Evolutionary conservation across 2,113 vertebrate genomes (phyloP).

Genomic region (Coryphaenoides rupestris): DNA sequence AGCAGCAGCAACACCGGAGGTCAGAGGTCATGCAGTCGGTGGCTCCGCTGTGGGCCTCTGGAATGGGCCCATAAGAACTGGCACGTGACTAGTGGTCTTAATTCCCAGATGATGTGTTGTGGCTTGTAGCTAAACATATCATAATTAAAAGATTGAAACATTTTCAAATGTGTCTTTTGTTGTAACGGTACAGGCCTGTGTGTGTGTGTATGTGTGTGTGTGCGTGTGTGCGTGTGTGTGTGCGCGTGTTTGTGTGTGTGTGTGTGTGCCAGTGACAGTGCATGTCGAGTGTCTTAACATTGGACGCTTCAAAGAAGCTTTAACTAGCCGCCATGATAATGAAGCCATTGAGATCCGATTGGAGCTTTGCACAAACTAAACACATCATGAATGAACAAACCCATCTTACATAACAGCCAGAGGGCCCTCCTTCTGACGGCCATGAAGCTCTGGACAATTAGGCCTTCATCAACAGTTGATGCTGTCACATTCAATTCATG

Average conservation of each 20-base stretch:
- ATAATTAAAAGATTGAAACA: too few relatives aligned
- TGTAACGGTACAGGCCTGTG: too few relatives aligned
- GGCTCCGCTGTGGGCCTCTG: too few relatives aligned
- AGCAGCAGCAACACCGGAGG: too few relatives aligned
- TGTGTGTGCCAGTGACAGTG: conserved; percentile 27
- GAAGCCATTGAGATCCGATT: conserved; percentile 57
- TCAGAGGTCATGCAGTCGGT: too few relatives aligned
- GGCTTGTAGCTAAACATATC: too few relatives aligned
- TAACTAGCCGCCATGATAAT: conserved; percentile 54
- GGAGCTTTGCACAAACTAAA: conserved; percentile 51
- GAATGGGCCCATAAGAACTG: too few relatives aligned
- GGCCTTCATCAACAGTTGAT: conserved; percentile 41
- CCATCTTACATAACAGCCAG: conserved; percentile 63
- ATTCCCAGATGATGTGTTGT: too few relatives aligned
- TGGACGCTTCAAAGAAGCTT: conserved; percentile 68
- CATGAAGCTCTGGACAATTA: conserved; percentile 50
- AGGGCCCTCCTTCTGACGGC: conserved; percentile 57
- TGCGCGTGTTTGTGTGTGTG: background rate
- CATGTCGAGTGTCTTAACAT: conserved; percentile 44
- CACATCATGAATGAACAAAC: conserved; percentile 65
- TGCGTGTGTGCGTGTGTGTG: too few relatives aligned
- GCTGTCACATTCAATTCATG: conserved; percentile 45
- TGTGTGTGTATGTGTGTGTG: too few relatives aligned
- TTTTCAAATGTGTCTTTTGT: too few relatives aligned
- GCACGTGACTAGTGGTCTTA: too few relatives aligned